A percentile compares a stretch with the other conserved stretches of the same genome.
Evolutionary conservation across 2,888 invertebrate species (phyloP).

Genomic region (Agrochola litura): DNA sequence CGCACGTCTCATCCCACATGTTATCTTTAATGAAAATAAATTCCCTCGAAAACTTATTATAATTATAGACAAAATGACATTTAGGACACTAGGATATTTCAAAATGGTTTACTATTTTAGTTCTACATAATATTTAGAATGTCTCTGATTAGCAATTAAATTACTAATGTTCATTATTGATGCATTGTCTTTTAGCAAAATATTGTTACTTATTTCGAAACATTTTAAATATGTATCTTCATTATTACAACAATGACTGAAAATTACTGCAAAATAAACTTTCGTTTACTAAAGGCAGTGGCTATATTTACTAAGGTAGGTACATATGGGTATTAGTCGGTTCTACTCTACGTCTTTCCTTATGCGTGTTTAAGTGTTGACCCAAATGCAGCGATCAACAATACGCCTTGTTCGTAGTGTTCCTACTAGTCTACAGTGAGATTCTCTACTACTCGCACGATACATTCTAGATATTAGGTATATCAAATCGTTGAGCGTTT

Average conservation of each 20-base stretch:
- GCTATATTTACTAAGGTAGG: slow-evolving; percentile 20
- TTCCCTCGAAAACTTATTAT: slow-evolving; percentile 74
- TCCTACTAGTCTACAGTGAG: slow-evolving; percentile 11
- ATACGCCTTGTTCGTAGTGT: slow-evolving; percentile 5
- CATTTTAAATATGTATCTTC: slow-evolving; percentile 23
- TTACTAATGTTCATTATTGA: slow-evolving; percentile 55
- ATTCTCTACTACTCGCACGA: slow-evolving; percentile 37
- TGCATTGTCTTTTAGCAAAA: slow-evolving; percentile 61
- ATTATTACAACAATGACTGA: slow-evolving; percentile 19
- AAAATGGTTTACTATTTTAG: slow-evolving; percentile 60
- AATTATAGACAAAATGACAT: slow-evolving; percentile 71
- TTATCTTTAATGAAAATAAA: slow-evolving; percentile 81
- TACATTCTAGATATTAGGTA: background rate
- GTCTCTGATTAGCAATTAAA: slow-evolving; percentile 61
- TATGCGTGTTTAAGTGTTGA: slow-evolving; percentile 21
- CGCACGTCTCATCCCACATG: slow-evolving; percentile 65
- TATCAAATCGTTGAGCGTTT: slow-evolving; percentile 14
- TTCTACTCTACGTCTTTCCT: slow-evolving; percentile 42
- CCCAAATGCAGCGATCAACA: slow-evolving; percentile 28
- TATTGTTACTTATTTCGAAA: slow-evolving; percentile 40
- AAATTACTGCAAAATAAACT: slow-evolving; percentile 32
- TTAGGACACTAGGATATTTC: slow-evolving; percentile 63
- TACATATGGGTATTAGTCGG: slow-evolving; percentile 27
- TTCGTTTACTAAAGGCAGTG: slow-evolving; percentile 44
- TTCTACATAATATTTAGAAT: slow-evolving; percentile 62